These are phyloP conservation scores for Sparus aurata DNA, from an alignment of 2,797 vertebrate species.

Conservation along the genomic window DNA sequence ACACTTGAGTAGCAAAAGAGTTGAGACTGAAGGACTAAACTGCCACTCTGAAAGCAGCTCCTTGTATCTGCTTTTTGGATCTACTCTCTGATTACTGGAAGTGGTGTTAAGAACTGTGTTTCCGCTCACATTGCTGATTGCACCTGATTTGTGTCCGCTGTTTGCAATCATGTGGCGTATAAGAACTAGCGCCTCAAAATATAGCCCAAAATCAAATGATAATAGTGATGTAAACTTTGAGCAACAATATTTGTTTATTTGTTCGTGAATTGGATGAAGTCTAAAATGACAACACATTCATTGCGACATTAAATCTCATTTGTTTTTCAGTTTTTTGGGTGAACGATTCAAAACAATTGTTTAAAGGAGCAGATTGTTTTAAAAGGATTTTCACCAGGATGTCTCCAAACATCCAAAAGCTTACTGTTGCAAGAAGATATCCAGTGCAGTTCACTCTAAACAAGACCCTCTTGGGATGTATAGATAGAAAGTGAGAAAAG, in stretches of 20 bases:
- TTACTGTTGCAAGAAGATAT: not conserved
- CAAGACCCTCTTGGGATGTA: not conserved
- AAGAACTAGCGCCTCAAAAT: not conserved
- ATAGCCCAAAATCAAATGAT: not conserved
- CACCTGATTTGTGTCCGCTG: not conserved
- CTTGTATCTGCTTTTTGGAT: conserved; percentile 24
- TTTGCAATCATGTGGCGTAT: conserved; percentile 31
- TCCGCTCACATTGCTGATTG: conserved; percentile 1
- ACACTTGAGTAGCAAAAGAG: not conserved
- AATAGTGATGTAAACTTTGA: not conserved
- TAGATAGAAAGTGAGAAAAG: not conserved
- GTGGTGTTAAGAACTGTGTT: conserved; percentile 14
- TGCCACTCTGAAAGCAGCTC: not conserved
- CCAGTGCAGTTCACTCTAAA: not conserved
- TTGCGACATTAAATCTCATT: too few relatives aligned
- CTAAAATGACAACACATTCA: not conserved
- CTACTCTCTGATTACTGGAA: conserved; percentile 1
- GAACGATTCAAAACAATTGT: not conserved
- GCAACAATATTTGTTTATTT: not conserved
- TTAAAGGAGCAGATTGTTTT: not conserved
- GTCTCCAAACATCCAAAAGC: not conserved
- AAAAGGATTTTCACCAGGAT: not conserved
- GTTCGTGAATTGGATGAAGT: not conserved
- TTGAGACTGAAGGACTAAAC: not conserved
- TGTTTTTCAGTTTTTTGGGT: not conserved